Percentiles rank a stretch among this genome's conserved stretches.
Evolutionary conservation across 1,140 invertebrate genomes (phyloP).

Genomic region (Cydia splendana): DNA sequence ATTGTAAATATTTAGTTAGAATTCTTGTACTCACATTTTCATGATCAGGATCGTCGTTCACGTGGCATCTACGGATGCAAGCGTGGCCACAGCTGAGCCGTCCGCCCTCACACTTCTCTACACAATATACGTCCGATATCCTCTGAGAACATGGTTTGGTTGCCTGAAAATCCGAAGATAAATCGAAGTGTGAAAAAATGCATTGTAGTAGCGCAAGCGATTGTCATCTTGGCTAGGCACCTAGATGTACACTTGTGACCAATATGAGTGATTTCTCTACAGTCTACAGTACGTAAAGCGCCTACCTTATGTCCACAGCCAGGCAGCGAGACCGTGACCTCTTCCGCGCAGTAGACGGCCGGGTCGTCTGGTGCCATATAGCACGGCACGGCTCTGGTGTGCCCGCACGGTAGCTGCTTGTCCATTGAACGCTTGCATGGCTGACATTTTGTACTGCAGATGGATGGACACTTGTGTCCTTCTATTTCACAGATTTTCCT

Average conservation of each 20-base stretch:
- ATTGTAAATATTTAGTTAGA: no score
- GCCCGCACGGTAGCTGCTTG: slow-evolving; percentile 72
- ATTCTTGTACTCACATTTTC: slow-evolving; percentile 42
- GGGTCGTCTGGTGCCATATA: slow-evolving; percentile 52
- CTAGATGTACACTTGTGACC: no score
- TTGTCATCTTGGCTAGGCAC: no score
- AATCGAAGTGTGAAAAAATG: no score
- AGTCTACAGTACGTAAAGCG: background rate
- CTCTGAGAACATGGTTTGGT: slow-evolving; percentile 55
- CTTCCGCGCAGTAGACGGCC: slow-evolving; percentile 56
- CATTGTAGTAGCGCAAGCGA: no score
- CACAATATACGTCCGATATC: slow-evolving; percentile 60
- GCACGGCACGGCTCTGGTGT: slow-evolving; percentile 67
- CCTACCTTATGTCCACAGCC: slow-evolving; percentile 74
- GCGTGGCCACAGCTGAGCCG: slow-evolving; percentile 77
- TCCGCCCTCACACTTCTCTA: slow-evolving; percentile 57
- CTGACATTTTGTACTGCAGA: slow-evolving; percentile 72
- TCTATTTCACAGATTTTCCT: slow-evolving; percentile 70
- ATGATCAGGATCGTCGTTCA: slow-evolving; percentile 76
- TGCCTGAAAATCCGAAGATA: no score
- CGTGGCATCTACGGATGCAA: slow-evolving; percentile 75
- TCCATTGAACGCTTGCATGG: slow-evolving; percentile 69
- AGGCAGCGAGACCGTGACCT: slow-evolving; percentile 57
- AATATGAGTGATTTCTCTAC: no score
- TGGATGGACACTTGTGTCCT: slow-evolving; percentile 73